A percentile compares a stretch with the other conserved stretches of the same genome.
Evolutionary conservation across 2,888 invertebrate genomes (phyloP).

Genomic region (Elaeidobius kamerunicus): DNA sequence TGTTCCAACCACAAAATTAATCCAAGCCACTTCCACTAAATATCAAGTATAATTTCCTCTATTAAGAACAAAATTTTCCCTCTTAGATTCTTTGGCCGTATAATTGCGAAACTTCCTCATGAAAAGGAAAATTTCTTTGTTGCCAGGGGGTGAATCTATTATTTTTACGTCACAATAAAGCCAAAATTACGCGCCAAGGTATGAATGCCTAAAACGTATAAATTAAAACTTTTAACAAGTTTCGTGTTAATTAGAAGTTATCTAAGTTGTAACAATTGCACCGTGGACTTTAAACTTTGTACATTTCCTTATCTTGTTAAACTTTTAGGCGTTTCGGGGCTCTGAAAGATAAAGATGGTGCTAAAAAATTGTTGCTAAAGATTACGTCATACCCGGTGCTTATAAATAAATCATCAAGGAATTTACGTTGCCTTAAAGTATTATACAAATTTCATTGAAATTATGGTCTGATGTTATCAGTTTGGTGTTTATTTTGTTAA

Average conservation of each 20-base stretch:
- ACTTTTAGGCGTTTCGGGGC: not conserved
- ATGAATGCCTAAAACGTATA: constrained; percentile 20
- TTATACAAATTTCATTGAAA: no score
- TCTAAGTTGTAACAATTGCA: constrained; percentile 18
- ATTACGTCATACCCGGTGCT: no score
- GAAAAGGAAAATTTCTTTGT: constrained; percentile 3
- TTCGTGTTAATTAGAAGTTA: constrained; percentile 20
- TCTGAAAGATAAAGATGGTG: not conserved
- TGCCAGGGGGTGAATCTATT: constrained; percentile 16
- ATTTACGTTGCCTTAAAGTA: no score
- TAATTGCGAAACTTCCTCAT: constrained; percentile 11
- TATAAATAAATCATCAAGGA: no score
- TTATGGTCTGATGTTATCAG: no score
- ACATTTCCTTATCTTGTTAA: constrained; percentile 14
- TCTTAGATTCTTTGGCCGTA: constrained; percentile 8
- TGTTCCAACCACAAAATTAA: no score
- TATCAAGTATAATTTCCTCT: no score
- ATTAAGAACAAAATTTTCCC: no score
- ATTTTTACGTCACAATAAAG: constrained; percentile 21
- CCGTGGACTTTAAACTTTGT: constrained; percentile 11
- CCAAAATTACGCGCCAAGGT: constrained; percentile 14
- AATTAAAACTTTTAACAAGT: constrained; percentile 22
- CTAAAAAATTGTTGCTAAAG: no score
- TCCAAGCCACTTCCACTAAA: no score
- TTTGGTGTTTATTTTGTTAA: no score